A percentile compares a stretch with the other conserved stretches of the same genome.
These are phyloP conservation scores for Oncorhynchus clarkii DNA, from an alignment of 2,113 vertebrate genomes.

Conservation along the genomic window DNA sequence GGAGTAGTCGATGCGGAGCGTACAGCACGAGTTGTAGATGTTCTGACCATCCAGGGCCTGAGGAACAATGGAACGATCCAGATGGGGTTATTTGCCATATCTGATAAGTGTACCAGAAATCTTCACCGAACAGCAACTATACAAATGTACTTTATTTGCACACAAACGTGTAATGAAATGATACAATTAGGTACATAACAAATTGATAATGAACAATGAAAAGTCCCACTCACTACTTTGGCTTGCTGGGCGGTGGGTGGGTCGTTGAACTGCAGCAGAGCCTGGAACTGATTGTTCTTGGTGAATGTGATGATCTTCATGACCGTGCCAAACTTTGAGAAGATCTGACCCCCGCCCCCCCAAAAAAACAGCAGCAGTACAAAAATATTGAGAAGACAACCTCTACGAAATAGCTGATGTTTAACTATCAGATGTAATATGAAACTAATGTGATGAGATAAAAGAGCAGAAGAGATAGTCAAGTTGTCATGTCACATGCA, in stretches of 20 bases:
- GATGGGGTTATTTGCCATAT: not conserved
- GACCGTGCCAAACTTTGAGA: constrained; percentile 97
- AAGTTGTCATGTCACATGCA: too few species aligned
- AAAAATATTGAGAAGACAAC: too few species aligned
- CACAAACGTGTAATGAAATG: too few species aligned
- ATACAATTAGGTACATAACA: too few species aligned
- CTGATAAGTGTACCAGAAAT: too few species aligned
- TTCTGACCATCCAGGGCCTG: constrained; percentile 96
- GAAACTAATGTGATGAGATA: not conserved
- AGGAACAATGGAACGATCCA: not conserved
- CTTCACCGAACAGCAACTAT: too few species aligned
- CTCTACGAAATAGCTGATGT: too few species aligned
- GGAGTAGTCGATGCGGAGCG: constrained; percentile 96
- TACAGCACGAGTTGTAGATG: constrained; percentile 98
- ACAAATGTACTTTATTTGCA: too few species aligned
- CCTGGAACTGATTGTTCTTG: constrained; percentile 99
- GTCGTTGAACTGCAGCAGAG: constrained; percentile 93
- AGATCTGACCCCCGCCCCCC: constrained; percentile 75
- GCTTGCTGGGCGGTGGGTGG: constrained; percentile 93
- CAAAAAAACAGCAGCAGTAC: not conserved
- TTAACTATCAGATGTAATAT: not conserved
- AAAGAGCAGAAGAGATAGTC: too few species aligned
- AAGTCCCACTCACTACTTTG: constrained; percentile 82
- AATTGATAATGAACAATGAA: too few species aligned
- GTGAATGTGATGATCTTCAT: constrained; percentile 99